Evolutionary conservation across 2,113 vertebrate genomes (phyloP).

Genomic region (Alethe diademata): DNA sequence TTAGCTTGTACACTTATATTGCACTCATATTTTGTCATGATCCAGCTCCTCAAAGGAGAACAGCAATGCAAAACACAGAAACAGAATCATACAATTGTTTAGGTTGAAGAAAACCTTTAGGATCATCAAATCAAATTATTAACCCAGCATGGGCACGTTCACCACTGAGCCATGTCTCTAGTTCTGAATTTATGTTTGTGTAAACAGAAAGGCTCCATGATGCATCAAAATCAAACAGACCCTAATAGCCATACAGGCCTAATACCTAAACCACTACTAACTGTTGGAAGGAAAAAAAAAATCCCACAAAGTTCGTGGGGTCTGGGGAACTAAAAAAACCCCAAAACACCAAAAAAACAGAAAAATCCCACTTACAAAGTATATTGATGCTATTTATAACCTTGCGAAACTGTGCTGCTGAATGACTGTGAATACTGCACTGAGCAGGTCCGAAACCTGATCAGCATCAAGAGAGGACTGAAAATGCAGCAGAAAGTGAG

Average conservation of each 20-base stretch:
- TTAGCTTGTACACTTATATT: background rate
- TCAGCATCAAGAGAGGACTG: constrained; percentile 62
- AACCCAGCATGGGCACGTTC: background rate
- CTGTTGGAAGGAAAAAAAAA: background rate
- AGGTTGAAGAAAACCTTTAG: background rate
- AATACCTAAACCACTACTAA: background rate
- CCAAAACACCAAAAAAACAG: background rate
- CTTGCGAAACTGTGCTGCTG: background rate
- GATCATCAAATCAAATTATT: background rate
- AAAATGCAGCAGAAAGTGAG: constrained; percentile 73
- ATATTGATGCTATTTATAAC: background rate
- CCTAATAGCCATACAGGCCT: background rate
- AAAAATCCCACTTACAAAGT: background rate
- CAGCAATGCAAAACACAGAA: background rate
- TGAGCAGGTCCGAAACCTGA: constrained; percentile 68
- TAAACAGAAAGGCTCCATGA: background rate
- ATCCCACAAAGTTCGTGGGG: background rate
- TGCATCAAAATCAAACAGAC: background rate
- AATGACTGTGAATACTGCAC: constrained; percentile 59
- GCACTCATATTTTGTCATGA: background rate
- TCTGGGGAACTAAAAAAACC: background rate
- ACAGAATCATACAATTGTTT: background rate
- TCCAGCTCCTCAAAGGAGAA: background rate
- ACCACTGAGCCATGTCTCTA: background rate
- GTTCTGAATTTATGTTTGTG: background rate